These are phyloP conservation scores for Ellobium chinense DNA, from an alignment of 2,888 invertebrate species.

Conservation along the genomic window DNA sequence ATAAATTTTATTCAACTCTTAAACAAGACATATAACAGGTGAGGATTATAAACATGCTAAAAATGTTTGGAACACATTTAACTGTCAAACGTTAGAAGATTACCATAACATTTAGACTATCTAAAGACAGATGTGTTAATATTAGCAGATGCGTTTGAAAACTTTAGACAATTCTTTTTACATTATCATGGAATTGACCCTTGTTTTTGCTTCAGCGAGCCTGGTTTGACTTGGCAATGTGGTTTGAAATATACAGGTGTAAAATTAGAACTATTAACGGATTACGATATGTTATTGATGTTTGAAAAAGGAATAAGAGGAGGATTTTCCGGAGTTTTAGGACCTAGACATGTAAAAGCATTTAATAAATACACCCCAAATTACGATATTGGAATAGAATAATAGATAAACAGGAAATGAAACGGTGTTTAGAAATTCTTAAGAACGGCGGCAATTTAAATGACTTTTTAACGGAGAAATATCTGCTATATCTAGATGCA, in stretches of 20 bases:
- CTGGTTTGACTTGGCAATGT: background rate
- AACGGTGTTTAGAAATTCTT: background rate
- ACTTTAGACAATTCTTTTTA: conserved; percentile 11
- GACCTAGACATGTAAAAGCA: conserved; percentile 21
- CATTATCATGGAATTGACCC: background rate
- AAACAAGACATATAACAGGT: background rate
- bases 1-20: no score
- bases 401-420: background rate
- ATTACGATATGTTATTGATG: conserved; percentile 12
- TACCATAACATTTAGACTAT: conserved; percentile 17
- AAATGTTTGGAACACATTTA: conserved; percentile 1
- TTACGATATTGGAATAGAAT: conserved; percentile 8
- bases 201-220: background rate
- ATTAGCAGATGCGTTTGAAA: conserved; percentile 21
- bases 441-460: conserved; percentile 10
- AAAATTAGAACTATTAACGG: conserved; percentile 18
- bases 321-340: background rate
- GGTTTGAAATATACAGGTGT: conserved; percentile 10
- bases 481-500: conserved; percentile 22
- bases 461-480: background rate
- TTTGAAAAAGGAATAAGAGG: conserved; percentile 19
- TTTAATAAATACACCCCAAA: conserved; percentile 4
- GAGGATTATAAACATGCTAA: conserved; percentile 22
- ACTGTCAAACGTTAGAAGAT: conserved; percentile 20
- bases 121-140: conserved; percentile 5